Conservation (phyloP, 1,140 invertebrate species). For the Arctopsyche grandis region DNA sequence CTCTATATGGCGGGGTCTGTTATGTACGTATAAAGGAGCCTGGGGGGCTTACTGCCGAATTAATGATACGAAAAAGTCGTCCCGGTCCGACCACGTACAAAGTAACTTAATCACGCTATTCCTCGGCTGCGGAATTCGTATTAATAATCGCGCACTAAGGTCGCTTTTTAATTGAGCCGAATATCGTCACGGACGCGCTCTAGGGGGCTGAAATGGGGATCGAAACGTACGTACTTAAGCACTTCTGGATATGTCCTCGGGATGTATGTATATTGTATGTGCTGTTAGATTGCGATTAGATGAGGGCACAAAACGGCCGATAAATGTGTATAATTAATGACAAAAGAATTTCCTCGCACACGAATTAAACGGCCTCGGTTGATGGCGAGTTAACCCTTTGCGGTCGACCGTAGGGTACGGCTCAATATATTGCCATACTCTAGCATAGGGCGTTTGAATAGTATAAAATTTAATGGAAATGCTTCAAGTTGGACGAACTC, state of each 20-base stretch:
- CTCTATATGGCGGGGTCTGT: background rate
- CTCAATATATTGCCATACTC: too few species aligned
- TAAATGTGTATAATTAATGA: conserved; percentile 2
- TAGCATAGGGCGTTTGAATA: too few species aligned
- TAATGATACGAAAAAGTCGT: conserved; percentile 29
- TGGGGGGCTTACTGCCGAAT: background rate
- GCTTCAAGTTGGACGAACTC: too few species aligned
- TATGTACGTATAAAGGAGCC: background rate
- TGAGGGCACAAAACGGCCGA: background rate
- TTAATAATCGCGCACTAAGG: conserved; percentile 33
- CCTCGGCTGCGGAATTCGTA: conserved; percentile 5
- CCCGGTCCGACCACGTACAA: conserved; percentile 4
- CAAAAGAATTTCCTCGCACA: background rate
- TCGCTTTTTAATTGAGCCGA: conserved; percentile 24
- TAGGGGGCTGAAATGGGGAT: background rate
- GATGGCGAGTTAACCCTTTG: background rate
- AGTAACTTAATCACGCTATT: conserved; percentile 14
- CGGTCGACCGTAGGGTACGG: background rate
- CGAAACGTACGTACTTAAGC: background rate
- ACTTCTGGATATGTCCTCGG: background rate
- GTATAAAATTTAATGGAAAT: too few species aligned
- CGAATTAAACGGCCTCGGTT: background rate
- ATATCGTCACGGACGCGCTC: conserved; percentile 22
- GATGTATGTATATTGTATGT: background rate
- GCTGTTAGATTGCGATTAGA: conserved; percentile 12